Conservation (phyloP, 1,140 invertebrate genomes). For the Neodiprion fabricii region DNA sequence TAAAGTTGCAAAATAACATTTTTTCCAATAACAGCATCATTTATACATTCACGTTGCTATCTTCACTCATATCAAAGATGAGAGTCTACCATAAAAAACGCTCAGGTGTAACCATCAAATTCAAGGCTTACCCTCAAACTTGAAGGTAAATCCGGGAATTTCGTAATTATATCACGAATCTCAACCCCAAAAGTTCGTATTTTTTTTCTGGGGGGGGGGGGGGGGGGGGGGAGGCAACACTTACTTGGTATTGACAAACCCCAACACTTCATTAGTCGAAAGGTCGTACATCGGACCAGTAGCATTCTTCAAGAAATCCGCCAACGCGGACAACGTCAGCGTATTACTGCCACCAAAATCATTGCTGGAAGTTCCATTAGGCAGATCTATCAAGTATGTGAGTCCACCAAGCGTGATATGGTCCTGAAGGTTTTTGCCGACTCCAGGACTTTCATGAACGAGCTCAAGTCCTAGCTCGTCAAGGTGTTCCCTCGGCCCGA, state of each 20-base stretch:
- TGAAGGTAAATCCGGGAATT: no score
- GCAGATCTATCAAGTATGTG: constrained; percentile 63
- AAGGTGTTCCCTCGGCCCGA: constrained; percentile 72
- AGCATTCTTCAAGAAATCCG: constrained; percentile 74
- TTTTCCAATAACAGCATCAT: no score
- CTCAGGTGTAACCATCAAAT: no score
- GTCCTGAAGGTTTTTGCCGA: constrained; percentile 83
- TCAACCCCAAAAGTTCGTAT: no score
- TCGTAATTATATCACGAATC: no score
- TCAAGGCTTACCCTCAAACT: no score
- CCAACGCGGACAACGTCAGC: constrained; percentile 73
- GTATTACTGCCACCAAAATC: constrained; percentile 72
- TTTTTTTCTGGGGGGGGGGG: no score
- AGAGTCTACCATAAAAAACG: no score
- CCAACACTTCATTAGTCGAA: constrained; percentile 84
- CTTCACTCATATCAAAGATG: no score
- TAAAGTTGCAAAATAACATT: no score
- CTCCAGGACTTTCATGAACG: constrained; percentile 68
- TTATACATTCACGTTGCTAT: no score
- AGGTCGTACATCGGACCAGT: constrained; percentile 81
- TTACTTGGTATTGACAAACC: constrained; percentile 84
- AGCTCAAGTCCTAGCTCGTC: constrained; percentile 62
- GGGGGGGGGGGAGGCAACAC: constrained; percentile 51
- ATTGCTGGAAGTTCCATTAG: constrained; percentile 60
- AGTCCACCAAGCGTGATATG: constrained; percentile 73